Evolutionary conservation across 2,888 invertebrate species (phyloP).

Genomic region (Watsonalla binaria): DNA sequence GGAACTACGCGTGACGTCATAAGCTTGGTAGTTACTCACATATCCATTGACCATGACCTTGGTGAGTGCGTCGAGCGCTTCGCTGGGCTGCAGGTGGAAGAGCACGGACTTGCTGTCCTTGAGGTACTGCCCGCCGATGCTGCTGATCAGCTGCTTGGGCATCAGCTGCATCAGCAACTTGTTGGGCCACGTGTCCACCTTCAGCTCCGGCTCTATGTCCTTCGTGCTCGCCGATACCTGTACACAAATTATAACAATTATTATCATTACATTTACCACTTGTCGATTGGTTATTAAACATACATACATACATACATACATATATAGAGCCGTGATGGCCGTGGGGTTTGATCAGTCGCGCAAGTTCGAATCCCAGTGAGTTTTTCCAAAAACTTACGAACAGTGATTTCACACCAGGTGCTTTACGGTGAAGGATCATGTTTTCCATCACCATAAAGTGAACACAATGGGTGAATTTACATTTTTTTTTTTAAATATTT

Average conservation of each 20-base stretch:
- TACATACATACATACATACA: background rate
- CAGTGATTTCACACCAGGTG: no score
- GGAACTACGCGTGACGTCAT: no score
- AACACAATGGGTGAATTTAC: no score
- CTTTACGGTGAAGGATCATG: no score
- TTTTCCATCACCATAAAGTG: no score
- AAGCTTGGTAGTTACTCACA: constrained; percentile 84
- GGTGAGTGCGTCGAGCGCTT: constrained; percentile 91
- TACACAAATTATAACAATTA: no score
- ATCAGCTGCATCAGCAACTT: constrained; percentile 96
- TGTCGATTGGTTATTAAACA: no score
- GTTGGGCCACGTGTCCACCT: constrained; percentile 95
- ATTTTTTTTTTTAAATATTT: no score
- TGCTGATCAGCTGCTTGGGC: constrained; percentile 94
- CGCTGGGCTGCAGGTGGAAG: constrained; percentile 92
- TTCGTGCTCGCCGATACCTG: constrained; percentile 81
- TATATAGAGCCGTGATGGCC: background rate
- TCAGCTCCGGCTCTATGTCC: constrained; percentile 94
- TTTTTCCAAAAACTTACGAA: no score
- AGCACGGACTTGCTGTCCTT: constrained; percentile 95
- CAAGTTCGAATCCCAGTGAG: no score
- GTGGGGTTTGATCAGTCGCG: no score
- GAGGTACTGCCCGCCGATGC: constrained; percentile 91
- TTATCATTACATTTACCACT: no score
- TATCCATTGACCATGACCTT: constrained; percentile 95